Percentiles rank a stretch among this genome's conserved stretches.
phyloP scores from a whole-genome alignment of 2,113 vertebrate species.

The Cnemophilus loriae region DNA sequence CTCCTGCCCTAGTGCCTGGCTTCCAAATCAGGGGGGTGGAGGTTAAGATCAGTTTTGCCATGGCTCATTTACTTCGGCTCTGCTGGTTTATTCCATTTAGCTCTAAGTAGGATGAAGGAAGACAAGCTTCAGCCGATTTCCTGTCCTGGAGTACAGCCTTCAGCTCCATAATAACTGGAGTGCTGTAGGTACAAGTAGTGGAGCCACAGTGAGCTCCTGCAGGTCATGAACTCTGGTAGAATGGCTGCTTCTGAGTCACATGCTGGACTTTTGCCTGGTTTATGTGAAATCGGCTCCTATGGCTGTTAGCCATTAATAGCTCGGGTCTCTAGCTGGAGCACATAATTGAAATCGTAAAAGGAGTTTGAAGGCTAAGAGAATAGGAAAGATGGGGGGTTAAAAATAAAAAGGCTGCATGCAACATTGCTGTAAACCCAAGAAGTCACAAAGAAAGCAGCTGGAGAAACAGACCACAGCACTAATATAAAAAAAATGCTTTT shows the following conservation, averaged over 20 bases:
- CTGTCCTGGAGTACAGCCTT: background rate
- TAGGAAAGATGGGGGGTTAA: background rate
- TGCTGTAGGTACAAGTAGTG: background rate
- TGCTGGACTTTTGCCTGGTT: background rate
- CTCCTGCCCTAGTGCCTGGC: background rate
- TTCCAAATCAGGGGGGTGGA: conserved; percentile 10
- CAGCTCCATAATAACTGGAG: background rate
- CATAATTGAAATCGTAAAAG: background rate
- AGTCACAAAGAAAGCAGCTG: background rate
- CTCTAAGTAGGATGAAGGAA: conserved; percentile 16
- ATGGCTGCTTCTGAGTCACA: background rate
- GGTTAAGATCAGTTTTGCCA: conserved; percentile 43
- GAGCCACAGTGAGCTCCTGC: background rate
- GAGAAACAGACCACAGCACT: background rate
- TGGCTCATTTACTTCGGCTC: conserved; percentile 40
- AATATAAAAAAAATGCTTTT: background rate
- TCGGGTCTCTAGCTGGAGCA: background rate
- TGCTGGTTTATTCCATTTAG: conserved; percentile 20
- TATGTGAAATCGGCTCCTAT: background rate
- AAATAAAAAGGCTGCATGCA: background rate
- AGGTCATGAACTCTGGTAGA: background rate
- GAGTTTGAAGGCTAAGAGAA: background rate
- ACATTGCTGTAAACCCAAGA: background rate
- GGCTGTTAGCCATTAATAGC: background rate
- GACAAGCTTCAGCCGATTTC: background rate